Evolutionary conservation across 92 coral and sea anemone genomes (phyloP), one percentile per base, ranked within the genome.

Genomic region (Meandrina meandrites): DNA sequence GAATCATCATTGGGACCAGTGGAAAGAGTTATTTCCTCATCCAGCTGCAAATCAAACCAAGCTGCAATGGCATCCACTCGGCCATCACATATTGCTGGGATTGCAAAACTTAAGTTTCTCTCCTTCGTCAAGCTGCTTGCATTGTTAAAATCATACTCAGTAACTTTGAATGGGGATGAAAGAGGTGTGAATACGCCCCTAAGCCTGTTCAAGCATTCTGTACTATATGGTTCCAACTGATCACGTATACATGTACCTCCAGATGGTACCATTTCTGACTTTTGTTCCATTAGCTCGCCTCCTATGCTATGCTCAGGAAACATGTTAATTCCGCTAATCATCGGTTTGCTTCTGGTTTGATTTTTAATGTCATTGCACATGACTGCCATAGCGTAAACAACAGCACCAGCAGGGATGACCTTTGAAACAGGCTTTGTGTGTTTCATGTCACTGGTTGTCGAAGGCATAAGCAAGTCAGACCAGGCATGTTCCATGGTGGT

Each of bases 1-100:
- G 98, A 95, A 28, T 89, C 86, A 34, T 90, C 91, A 48, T 94
- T 75, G 18, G 99, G 99, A 1, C 95, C 98, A 58, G 98, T 97
- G 58, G 94, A 93, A 15, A 97, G 87, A 40, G 80, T 71, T 19
- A 84, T 92, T n/a, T 92, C 88, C 22, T 91, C 91, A 81, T 97
- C 97, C 35, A 97, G 82, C 22, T 80, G 94, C 42, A 97, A 81
- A 48, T 97, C 97, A 94, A 97, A 97, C 99, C 99, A 97, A 53
- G 88, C 85, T 27, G 98, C 95, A 13, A 97, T 89, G 28, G 98
- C 99, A 84, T 97, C 99, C 50, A 94, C 53, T 66, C 80, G 86
- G 8, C 99, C 99, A 34, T 90, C 8, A 60, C 68, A 40, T 14
- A 54, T 78, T 3, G 92, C 93, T 2, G 94, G 88, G 40, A 95